A percentile compares a stretch with the other conserved stretches of the same genome.
Conservation (phyloP, 2,797 vertebrate species). For the Mormyrops boulengeri region DNA sequence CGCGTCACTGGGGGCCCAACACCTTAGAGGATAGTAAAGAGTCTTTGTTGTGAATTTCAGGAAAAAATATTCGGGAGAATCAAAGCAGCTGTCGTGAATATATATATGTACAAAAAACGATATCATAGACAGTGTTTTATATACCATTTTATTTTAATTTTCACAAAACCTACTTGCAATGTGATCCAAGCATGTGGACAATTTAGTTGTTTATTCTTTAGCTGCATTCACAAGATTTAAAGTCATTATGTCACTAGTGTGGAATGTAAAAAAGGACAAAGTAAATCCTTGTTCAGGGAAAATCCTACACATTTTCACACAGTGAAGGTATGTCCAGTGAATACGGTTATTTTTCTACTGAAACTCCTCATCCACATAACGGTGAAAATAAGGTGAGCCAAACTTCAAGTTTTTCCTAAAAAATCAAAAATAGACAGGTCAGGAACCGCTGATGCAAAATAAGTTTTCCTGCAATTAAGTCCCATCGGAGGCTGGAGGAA, state of each 20-base stretch:
- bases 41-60: not conserved
- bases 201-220: not conserved
- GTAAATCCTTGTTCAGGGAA: not conserved
- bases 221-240: conserved; percentile 20
- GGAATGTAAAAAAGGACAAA: not conserved
- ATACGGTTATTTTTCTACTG: not conserved
- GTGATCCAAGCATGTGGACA: conserved; percentile 9
- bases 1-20: not conserved
- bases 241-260: not conserved
- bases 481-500: not conserved
- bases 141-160: conserved; percentile 50
- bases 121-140: conserved; percentile 2
- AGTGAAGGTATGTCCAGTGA: not conserved
- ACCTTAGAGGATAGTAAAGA: not conserved
- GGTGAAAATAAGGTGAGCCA: not conserved
- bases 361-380: not conserved
- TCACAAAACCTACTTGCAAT: conserved; percentile 29
- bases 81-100: not conserved
- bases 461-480: not conserved
- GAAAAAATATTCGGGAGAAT: not conserved
- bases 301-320: not conserved
- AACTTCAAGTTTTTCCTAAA: not conserved
- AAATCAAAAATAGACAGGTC: not conserved
- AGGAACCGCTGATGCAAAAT: not conserved
- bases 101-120: not conserved